Percentiles rank a stretch among this genome's conserved stretches.
These are phyloP conservation scores for Odobenus rosmarus DNA, from an alignment of 2,113 vertebrate species.

Conservation along the genomic window DNA sequence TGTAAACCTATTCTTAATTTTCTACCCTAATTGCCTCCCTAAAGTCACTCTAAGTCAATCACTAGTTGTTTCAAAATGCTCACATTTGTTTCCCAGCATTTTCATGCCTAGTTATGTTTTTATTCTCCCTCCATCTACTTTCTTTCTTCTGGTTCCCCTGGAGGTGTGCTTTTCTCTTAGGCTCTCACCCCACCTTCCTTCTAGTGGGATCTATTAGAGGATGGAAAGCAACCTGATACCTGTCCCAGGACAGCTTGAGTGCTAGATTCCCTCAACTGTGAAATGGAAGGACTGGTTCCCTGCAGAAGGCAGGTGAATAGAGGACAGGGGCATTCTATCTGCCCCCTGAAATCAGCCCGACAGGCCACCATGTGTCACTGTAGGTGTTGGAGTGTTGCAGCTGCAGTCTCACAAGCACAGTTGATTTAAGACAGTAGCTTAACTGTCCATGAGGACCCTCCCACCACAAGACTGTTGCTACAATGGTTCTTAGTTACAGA, in stretches of 20 bases:
- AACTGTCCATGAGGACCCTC: background rate
- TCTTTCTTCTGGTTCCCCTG: background rate
- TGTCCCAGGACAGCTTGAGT: background rate
- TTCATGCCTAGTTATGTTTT: background rate
- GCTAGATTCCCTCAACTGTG: background rate
- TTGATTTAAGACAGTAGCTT: background rate
- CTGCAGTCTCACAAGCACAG: background rate
- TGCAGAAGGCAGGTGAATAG: background rate
- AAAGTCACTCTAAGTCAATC: background rate
- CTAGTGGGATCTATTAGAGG: background rate
- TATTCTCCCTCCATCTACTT: background rate
- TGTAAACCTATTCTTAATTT: constrained; percentile 19
- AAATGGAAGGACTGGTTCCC: background rate
- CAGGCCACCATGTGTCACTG: background rate
- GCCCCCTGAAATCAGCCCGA: background rate
- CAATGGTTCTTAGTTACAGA: background rate
- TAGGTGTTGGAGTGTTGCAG: background rate
- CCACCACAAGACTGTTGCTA: background rate
- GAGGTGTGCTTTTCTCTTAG: background rate
- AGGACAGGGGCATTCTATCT: background rate
- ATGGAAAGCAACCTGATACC: background rate
- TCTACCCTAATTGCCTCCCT: background rate
- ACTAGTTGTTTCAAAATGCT: background rate
- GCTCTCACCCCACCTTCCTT: background rate
- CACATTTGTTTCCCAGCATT: background rate